Base-by-base conservation (phyloP, 2,113 vertebrate species). In the Otis tarda region DNA sequence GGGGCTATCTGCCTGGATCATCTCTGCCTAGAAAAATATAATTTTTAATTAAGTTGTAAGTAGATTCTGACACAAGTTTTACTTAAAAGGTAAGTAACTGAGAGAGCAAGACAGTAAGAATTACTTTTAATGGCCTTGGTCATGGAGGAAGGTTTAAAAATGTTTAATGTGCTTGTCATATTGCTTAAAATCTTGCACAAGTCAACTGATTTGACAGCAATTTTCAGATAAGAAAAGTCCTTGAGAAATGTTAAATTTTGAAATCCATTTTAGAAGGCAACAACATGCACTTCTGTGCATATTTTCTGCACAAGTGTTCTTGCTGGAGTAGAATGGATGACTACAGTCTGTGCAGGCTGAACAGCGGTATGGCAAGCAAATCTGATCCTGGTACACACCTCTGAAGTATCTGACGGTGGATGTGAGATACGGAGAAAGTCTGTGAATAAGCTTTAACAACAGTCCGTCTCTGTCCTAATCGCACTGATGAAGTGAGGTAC, bases 261-360 rank as follows among this genome's bases (percentile, higher is more conserved):
- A 65, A 69, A 65, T 61, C 4, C 4, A n/a, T 67, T 70, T 87
- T 47, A 63, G 37, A 85, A 55, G 47, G 28, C 33, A 78, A 47
- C 3, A 17, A 3, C 39, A 11, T 7, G 10, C 4, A 23, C 28
- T 35, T 49, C 12, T 20, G 14, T 64, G 25, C 6, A 0, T 50
- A 5, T 69, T 73, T 68, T 76, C 61, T 86, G 39, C 49, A 39
- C 6, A 28, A 30, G 17, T 50, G 6, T 83, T 81, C 16, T 73
- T n/a, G 9, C 50, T 52, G 59, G 43, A 59, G 7, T 12, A 33
- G 57, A 35, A 55, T 7, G 30, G 27, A 24, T 74, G 74, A 16
- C 27, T 45, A 37, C 52, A 31, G 30, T 9, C 10, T 12, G 14
- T 52, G 43, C 39, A 53, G 60, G 30, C 13, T 20, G 4, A 37